These are phyloP conservation scores for Axis porcinus DNA, from an alignment of 2,113 vertebrate genomes.

Conservation along the genomic window DNA sequence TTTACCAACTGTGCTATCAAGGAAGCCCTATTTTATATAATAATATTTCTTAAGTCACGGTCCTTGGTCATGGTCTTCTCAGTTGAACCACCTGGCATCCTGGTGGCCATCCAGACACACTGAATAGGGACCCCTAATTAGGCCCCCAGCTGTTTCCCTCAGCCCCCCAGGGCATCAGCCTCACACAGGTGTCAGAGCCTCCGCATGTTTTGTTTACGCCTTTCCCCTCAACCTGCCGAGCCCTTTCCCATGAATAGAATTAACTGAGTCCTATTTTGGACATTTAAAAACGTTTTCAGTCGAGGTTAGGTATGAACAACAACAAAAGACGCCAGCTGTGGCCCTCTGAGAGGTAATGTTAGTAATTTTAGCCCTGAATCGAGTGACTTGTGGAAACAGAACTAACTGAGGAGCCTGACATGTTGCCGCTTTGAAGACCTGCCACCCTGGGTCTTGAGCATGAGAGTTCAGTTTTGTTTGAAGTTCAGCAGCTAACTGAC, in stretches of 20 bases:
- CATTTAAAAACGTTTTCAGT: neutral
- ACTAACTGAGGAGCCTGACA: neutral
- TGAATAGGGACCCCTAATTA: neutral
- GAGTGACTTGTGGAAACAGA: neutral
- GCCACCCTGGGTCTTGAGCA: neutral
- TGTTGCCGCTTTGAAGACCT: neutral
- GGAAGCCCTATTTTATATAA: neutral
- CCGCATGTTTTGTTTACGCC: neutral
- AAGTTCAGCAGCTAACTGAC: neutral
- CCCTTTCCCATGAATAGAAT: neutral
- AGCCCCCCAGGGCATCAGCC: accelerated
- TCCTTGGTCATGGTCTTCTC: neutral
- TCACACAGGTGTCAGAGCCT: no score
- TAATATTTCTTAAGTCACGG: neutral
- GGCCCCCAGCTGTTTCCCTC: neutral
- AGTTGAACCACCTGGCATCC: neutral
- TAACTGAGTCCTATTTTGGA: neutral
- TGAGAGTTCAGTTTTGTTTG: neutral
- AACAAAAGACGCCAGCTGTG: neutral
- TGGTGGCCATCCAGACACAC: neutral
- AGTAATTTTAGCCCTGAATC: neutral
- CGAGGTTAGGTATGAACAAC: neutral
- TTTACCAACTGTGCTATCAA: neutral
- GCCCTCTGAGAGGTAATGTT: neutral
- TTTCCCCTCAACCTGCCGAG: neutral